phyloP scores from a whole-genome alignment of 2,888 invertebrate genomes.

The Drosophila emarginata region DNA sequence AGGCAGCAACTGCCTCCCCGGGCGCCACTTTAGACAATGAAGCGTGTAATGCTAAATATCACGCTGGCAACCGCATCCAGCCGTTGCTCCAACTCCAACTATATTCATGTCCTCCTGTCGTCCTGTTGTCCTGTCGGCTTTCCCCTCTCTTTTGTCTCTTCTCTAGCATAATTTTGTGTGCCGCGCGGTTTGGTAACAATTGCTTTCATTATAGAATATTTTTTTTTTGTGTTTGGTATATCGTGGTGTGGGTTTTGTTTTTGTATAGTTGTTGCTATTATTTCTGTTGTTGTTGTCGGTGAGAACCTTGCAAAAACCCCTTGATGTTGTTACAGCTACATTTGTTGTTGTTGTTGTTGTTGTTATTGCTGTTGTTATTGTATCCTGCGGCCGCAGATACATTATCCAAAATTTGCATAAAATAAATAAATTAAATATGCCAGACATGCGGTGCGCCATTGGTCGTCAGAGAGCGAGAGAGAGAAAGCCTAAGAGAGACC shows the following conservation, averaged over 20 bases:
- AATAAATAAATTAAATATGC: constrained; percentile 81
- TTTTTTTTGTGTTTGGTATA: constrained; percentile 32
- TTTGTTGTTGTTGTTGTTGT: constrained; percentile 31
- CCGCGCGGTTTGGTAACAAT: constrained; percentile 78
- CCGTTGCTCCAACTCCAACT: constrained; percentile 40
- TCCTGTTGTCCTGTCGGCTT: background rate
- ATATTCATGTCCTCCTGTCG: constrained; percentile 9
- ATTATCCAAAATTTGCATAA: constrained; percentile 81
- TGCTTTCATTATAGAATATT: constrained; percentile 75
- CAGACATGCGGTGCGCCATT: constrained; percentile 78
- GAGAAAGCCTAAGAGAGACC: constrained; percentile 15
- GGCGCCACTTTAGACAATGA: constrained; percentile 78
- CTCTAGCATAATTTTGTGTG: constrained; percentile 64
- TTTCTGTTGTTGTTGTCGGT: background rate
- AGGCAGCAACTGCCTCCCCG: constrained; percentile 46
- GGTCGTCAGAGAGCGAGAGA: constrained; percentile 45
- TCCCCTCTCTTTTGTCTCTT: constrained; percentile 15
- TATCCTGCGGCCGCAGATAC: constrained; percentile 79
- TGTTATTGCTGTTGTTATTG: constrained; percentile 45
- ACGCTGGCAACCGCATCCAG: constrained; percentile 68
- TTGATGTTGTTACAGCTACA: constrained; percentile 57
- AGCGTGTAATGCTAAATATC: constrained; percentile 76
- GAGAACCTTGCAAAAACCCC: constrained; percentile 66
- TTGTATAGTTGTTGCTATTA: constrained; percentile 26
- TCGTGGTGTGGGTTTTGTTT: constrained; percentile 19